Evolutionary conservation across 1,140 invertebrate species (phyloP).

Genomic region (Rhynchophorus ferrugineus): DNA sequence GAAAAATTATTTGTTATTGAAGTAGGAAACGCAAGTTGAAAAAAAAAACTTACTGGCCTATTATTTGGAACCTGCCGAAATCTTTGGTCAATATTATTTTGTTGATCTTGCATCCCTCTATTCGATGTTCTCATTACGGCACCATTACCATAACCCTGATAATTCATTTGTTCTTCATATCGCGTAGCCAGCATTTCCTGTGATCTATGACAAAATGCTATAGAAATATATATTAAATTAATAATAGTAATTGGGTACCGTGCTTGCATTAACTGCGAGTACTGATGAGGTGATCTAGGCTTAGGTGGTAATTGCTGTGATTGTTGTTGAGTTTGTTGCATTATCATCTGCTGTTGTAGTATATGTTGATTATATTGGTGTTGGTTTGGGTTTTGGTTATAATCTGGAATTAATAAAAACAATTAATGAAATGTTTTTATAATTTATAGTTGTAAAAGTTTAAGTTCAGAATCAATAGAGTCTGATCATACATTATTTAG

Average conservation of each 20-base stretch:
- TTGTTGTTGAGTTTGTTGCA: conserved; percentile 40
- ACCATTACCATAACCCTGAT: conserved; percentile 28
- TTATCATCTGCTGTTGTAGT: conserved; percentile 51
- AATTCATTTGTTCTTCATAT: conserved; percentile 40
- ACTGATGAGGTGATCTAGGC: conserved; percentile 28
- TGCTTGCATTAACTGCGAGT: conserved; percentile 35
- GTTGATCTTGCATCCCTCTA: conserved; percentile 15
- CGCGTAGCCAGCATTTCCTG: conserved; percentile 47
- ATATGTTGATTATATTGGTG: conserved; percentile 50
- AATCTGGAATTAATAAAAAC: not conserved
- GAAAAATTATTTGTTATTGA: not conserved
- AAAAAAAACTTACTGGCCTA: not conserved
- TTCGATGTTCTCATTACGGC: conserved; percentile 14
- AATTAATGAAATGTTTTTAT: not conserved
- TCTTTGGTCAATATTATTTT: conserved; percentile 6
- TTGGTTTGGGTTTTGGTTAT: conserved; percentile 40
- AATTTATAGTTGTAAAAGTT: no score
- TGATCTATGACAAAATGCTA: conserved; percentile 32
- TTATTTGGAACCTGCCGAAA: conserved; percentile 4
- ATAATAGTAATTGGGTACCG: no score
- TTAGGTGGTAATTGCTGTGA: conserved; percentile 30
- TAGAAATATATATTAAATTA: no score
- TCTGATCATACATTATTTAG: no score
- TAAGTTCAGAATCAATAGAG: no score
- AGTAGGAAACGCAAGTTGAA: no score